Evolutionary conservation across 2,113 vertebrate genomes (phyloP).

Genomic region (Centropristis striata): DNA sequence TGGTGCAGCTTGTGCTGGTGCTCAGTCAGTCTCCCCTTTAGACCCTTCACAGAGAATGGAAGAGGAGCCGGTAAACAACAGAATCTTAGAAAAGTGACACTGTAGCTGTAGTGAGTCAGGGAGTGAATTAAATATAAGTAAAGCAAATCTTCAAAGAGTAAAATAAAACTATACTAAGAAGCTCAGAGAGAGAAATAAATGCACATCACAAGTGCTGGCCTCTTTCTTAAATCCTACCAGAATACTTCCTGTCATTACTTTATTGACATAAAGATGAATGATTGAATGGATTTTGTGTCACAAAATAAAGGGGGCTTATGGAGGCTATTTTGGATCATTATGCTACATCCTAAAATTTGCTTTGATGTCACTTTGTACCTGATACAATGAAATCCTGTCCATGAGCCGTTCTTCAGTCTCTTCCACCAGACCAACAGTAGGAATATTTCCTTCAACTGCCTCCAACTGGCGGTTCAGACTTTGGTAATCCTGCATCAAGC

Average conservation of each 20-base stretch:
- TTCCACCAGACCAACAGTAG: slow-evolving; percentile 90
- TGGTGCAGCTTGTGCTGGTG: slow-evolving; percentile 93
- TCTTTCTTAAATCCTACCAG: too few relatives aligned
- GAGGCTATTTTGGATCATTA: neutral
- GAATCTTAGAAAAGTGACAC: neutral
- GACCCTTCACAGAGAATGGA: slow-evolving; percentile 80
- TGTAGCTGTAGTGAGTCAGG: neutral
- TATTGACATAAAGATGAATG: too few relatives aligned
- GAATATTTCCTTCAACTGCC: slow-evolving; percentile 88
- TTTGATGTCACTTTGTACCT: slow-evolving; percentile 82
- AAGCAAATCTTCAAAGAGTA: neutral
- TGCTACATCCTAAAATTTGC: neutral
- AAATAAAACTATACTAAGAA: neutral
- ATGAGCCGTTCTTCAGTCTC: slow-evolving; percentile 92
- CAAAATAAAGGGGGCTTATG: neutral
- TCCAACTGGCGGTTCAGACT: slow-evolving; percentile 90
- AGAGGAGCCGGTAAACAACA: neutral
- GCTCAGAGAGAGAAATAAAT: neutral
- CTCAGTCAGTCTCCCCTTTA: slow-evolving; percentile 90
- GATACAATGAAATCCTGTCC: slow-evolving; percentile 91
- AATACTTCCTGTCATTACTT: neutral
- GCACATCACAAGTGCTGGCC: neutral
- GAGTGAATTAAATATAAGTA: neutral
- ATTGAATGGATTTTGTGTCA: too few relatives aligned
- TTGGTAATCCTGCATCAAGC: slow-evolving; percentile 88